Percentiles rank a stretch among this genome's conserved stretches.
These are phyloP conservation scores for Stenodera caucasica DNA, from an alignment of 2,888 invertebrate genomes.

Conservation along the genomic window DNA sequence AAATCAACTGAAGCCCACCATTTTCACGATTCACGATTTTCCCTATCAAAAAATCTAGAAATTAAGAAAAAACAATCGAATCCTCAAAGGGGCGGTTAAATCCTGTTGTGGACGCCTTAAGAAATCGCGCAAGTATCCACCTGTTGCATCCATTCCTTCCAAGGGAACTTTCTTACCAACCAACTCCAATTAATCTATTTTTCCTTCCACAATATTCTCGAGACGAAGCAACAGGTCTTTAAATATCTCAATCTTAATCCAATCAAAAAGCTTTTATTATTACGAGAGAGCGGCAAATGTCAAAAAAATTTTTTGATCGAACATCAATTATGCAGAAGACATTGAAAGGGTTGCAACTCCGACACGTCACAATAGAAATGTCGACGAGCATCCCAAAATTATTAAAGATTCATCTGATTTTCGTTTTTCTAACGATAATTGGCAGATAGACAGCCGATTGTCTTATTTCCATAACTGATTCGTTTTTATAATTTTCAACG, in stretches of 20 bases:
- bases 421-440: background rate
- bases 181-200: conserved; percentile 12
- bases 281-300: too few relatives aligned
- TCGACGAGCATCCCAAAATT: conserved; percentile 7
- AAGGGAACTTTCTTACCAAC: conserved; percentile 32
- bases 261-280: too few relatives aligned
- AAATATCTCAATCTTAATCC: background rate
- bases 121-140: conserved; percentile 41
- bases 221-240: conserved; percentile 27
- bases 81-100: conserved; percentile 6
- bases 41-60: too few relatives aligned
- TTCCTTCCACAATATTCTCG: too few relatives aligned
- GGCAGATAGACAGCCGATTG: background rate
- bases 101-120: conserved; percentile 25
- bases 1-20: too few relatives aligned
- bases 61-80: background rate
- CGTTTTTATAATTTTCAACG: background rate
- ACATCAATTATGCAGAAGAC: conserved; percentile 19
- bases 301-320: background rate
- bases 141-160: conserved; percentile 39
- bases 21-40: too few relatives aligned
- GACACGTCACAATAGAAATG: conserved; percentile 18
- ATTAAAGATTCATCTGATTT: background rate
- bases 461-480: too few relatives aligned
- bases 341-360: conserved; percentile 22